phyloP scores from a whole-genome alignment of 2,113 vertebrate genomes.

The Polypterus bichir region DNA sequence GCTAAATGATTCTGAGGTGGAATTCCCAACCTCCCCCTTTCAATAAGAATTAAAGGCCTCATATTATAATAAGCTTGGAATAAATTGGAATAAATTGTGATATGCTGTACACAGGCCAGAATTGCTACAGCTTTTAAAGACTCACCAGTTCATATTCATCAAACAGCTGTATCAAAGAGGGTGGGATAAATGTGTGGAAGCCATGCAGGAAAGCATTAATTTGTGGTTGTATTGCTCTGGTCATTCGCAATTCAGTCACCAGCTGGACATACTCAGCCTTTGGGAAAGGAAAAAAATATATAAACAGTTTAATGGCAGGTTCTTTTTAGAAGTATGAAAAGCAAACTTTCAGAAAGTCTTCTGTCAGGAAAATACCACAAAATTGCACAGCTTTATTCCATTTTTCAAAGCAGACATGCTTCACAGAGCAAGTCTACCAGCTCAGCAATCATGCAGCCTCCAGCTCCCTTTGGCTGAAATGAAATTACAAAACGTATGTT shows the following conservation, averaged over 20 bases:
- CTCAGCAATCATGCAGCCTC: conserved; percentile 4
- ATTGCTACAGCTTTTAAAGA: conserved; percentile 10
- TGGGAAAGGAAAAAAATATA: conserved; percentile 18
- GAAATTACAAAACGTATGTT: conserved; percentile 5
- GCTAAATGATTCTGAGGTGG: too few relatives aligned
- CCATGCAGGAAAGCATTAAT: conserved; percentile 93
- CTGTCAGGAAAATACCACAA: conserved; percentile 3
- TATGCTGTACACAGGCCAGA: background rate
- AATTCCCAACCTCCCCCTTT: too few relatives aligned
- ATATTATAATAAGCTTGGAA: too few relatives aligned
- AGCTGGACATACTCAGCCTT: conserved; percentile 97
- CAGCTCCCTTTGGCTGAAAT: background rate
- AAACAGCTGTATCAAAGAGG: conserved; percentile 91
- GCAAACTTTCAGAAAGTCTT: background rate
- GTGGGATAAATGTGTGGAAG: conserved; percentile 93
- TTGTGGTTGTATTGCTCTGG: conserved; percentile 94
- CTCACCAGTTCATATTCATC: conserved; percentile 96
- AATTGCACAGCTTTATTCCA: conserved; percentile 3
- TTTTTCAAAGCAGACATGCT: conserved; percentile 5
- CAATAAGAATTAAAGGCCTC: too few relatives aligned
- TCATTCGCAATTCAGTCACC: conserved; percentile 96
- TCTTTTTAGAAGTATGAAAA: conserved; percentile 5
- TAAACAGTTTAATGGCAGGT: conserved; percentile 5
- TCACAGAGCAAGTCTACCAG: conserved; percentile 3
- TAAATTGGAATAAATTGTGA: too few relatives aligned